Evolutionary conservation across 2,797 vertebrate species (phyloP).

Genomic region (Amblyraja radiata): DNA sequence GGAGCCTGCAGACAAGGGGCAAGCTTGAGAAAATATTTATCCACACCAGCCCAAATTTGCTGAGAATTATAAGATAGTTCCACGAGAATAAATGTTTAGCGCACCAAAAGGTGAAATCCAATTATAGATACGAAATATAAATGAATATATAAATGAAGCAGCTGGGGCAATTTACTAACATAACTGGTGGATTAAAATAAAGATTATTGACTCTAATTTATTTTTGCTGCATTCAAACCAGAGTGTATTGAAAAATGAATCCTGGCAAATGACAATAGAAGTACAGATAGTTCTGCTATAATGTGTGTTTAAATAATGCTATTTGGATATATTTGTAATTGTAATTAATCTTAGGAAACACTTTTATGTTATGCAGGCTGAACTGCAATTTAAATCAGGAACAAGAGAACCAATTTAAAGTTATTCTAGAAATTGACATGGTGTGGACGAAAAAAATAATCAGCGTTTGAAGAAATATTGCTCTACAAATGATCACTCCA

Average conservation of each 20-base stretch:
- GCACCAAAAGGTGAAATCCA: not conserved
- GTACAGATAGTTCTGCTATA: too few relatives aligned
- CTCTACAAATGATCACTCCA: too few relatives aligned
- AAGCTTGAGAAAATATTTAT: not conserved
- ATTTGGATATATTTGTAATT: too few relatives aligned
- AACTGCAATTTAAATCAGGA: too few relatives aligned
- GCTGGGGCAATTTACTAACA: not conserved
- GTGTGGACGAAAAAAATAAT: too few relatives aligned
- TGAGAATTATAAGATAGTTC: not conserved
- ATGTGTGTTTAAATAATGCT: too few relatives aligned
- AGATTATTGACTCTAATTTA: not conserved
- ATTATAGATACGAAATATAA: not conserved
- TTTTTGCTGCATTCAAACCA: not conserved
- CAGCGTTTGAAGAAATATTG: too few relatives aligned
- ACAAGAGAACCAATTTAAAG: too few relatives aligned
- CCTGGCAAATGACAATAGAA: not conserved
- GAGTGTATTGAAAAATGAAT: not conserved
- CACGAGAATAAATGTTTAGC: too few relatives aligned
- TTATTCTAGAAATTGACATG: too few relatives aligned
- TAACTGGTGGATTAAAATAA: not conserved
- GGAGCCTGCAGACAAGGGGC: slow-evolving; percentile 63
- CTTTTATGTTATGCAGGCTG: too few relatives aligned
- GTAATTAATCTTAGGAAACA: too few relatives aligned
- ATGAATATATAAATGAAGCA: not conserved
- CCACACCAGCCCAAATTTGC: not conserved